Base-by-base conservation (phyloP, 2,888 invertebrate genomes). In the Netelia melanura region DNA sequence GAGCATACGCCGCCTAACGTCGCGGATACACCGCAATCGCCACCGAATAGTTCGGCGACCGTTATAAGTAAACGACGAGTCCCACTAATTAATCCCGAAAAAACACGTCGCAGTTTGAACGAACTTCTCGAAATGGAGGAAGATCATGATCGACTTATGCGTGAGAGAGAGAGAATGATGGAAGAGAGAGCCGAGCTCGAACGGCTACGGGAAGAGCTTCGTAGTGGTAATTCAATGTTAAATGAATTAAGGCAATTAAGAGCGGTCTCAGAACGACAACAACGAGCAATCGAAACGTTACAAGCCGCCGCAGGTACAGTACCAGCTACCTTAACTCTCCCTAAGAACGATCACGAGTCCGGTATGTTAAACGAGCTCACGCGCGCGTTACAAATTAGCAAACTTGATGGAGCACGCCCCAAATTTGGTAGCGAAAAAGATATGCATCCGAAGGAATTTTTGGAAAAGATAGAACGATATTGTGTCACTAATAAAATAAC, bases 401-500 rank as follows among this genome's bases (percentile, higher is more conserved):
- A 61, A 61, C n/a, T 61, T 10, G 21, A 61, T 3, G 21, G n/a
- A 1, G 11, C n/a, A 10, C 21, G 6, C 6, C 23, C 61, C n/a
- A 8, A 21, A 61, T 61, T 61, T 21, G 17, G 21, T 67, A 23
- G 11, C 0, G 67, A 48, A 17, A 17, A 25, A 9, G 21, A 23
- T 11, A 30, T 48, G 21, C 43, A 67, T 25, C 67, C 67, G 2
- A 21, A 25, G 10, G 67, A 67, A 67, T 67, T 67, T 30, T 10
- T 67, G 6, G 48, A 67, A 9, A 67, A 25, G 3, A 14, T 67
- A 11, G 67, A 67, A 5, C 61, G 30, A 48, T 79, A 71, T 79
- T 72, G 72, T n/a, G 23, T n/a, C 23, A 23, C 62, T n/a, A 72
- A 79, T 72, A 23, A 44, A 43, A 56, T 71, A 6, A 17, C 21